Evolutionary conservation across 2,888 invertebrate species (phyloP).

Genomic region (Acanthosepion lycidas): DNA sequence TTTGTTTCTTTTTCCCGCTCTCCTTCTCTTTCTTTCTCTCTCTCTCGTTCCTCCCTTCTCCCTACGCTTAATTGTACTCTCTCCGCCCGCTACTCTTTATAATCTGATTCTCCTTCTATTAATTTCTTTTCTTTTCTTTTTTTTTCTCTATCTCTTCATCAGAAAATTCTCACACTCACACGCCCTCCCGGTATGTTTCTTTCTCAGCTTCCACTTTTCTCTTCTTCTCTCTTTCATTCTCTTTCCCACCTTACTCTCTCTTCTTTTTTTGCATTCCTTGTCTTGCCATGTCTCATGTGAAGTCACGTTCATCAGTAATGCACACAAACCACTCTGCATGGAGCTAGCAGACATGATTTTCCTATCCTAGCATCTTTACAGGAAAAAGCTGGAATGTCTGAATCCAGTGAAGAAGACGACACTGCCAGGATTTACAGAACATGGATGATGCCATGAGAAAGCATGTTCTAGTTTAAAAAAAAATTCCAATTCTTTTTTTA

Average conservation of each 20-base stretch:
- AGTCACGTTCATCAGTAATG: neutral
- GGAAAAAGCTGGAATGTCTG: neutral
- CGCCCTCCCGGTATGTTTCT: neutral
- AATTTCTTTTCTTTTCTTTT: neutral
- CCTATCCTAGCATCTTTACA: neutral
- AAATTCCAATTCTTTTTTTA: neutral
- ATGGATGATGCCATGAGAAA: neutral
- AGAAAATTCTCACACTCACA: neutral
- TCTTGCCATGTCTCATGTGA: neutral
- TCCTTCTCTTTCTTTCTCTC: neutral
- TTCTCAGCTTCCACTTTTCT: neutral
- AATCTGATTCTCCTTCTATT: neutral
- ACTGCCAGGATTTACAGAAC: conserved; percentile 33
- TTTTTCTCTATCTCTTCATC: no score
- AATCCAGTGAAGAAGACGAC: conserved; percentile 33
- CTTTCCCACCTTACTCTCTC: neutral
- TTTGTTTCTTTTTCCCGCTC: neutral
- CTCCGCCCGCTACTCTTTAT: neutral
- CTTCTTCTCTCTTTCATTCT: neutral
- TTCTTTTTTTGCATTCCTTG: neutral
- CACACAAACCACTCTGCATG: neutral
- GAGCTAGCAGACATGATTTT: conserved; percentile 33
- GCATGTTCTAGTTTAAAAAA: neutral
- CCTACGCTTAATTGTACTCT: neutral
- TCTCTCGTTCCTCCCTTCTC: neutral